Percentiles rank a stretch among this genome's conserved stretches.
phyloP scores from a whole-genome alignment of 2,888 invertebrate species.

The Erynnis tages region DNA sequence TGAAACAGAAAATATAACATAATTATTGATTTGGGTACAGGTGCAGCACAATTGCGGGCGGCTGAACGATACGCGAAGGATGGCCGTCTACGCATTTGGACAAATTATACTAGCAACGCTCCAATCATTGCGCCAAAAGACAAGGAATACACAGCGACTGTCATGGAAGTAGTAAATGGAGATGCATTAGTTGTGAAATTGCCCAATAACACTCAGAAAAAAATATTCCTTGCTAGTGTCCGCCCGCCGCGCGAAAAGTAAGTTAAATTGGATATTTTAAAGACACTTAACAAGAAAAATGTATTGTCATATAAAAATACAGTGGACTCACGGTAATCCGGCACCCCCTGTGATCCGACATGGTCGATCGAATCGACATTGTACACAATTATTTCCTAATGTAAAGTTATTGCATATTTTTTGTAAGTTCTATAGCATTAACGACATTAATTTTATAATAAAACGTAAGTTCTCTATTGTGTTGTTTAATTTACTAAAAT shows the following conservation, averaged over 20 bases:
- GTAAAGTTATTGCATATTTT: no score
- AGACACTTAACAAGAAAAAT: no score
- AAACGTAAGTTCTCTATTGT: no score
- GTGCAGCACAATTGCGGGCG: constrained; percentile 90
- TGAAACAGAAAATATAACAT: neutral
- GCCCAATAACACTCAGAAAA: constrained; percentile 89
- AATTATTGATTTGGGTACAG: constrained; percentile 36
- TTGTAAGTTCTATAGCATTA: no score
- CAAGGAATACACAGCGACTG: constrained; percentile 90
- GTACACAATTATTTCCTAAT: no score
- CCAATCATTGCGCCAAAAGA: constrained; percentile 88
- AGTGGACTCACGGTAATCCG: no score
- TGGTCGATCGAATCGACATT: no score
- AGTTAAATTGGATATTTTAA: no score
- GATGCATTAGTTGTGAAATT: constrained; percentile 95
- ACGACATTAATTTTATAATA: no score
- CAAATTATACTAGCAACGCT: constrained; percentile 90
- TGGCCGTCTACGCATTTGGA: constrained; percentile 93
- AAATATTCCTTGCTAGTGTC: constrained; percentile 97
- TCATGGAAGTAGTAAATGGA: constrained; percentile 95
- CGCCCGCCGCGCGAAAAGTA: constrained; percentile 92
- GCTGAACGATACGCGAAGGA: constrained; percentile 95
- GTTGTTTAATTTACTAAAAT: no score
- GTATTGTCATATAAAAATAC: no score
- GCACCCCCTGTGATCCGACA: no score